Evolutionary conservation across 2,113 vertebrate genomes (phyloP), one percentile per base, ranked within the genome.

Genomic region (Ranitomeya variabilis): DNA sequence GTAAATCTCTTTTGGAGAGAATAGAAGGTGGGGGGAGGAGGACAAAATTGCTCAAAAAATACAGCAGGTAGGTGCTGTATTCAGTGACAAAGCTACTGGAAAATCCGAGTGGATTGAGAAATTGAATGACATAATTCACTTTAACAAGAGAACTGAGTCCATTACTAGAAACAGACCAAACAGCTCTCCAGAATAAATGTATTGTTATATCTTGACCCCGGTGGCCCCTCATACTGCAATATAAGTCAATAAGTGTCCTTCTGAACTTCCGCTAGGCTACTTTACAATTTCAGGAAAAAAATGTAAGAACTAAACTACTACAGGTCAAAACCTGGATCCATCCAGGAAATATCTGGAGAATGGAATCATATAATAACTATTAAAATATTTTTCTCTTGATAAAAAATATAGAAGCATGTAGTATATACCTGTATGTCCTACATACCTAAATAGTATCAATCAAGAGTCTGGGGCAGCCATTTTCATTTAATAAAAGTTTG

Each of bases 161-260:
- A 74, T 82, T 82, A 62, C 51, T 51, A 74, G 13, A 74, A 52
- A 51, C 60, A 82, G 55, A 31, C 31, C 74, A 86, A 87, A 81
- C 54, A 23, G 67, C 16, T 51, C 59, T 59, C 31, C 3, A 76
- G 71, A 55, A 66, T 55, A 83, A 52, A 45, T 64, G 73, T 19
- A 83, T 52, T 74, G 37, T 77, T 76, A 82, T 88, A 14, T 13
- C 37, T 18, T 88, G 80, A 69, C 80, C 51, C 81, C 37, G 26
- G 37, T 60, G 60, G 71, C 84, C 55, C 23, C 54, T 51, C 15
- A 73, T 19, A 14, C 52, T 52, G 37, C 31, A 82, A 64, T 45
- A 51, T 82, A 64, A 82, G 57, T 82, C 37, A 37, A 31, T 66
- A 52, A 7, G 59, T 45, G 59, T 6, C 23, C 80, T 62, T 66